Evolutionary conservation across 2,113 vertebrate species (phyloP).

Genomic region (Tapirus terrestris): DNA sequence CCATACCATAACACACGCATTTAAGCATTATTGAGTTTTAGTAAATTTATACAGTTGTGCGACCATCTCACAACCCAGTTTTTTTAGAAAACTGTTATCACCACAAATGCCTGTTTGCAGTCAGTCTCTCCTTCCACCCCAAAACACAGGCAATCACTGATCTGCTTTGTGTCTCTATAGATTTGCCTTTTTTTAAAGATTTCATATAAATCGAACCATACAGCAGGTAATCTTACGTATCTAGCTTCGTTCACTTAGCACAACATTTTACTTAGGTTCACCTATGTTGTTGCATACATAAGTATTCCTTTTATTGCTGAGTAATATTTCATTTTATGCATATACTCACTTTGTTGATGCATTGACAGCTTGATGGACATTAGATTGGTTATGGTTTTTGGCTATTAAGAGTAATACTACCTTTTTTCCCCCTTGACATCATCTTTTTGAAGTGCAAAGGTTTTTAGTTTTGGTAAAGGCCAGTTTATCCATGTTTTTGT

Average conservation of each 20-base stretch:
- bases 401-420: neutral
- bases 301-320: neutral
- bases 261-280: neutral
- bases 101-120: neutral
- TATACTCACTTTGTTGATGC: neutral
- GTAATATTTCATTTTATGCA: neutral
- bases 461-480: conserved; percentile 10
- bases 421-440: neutral
- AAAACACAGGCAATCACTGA: neutral
- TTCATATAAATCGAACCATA: neutral
- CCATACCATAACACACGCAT: neutral
- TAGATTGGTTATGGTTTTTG: neutral
- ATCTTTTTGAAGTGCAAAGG: neutral
- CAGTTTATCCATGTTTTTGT: neutral
- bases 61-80: neutral
- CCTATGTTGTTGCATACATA: neutral
- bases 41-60: neutral
- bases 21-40: neutral
- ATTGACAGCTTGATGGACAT: neutral
- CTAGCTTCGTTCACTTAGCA: neutral
- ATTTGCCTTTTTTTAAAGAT: neutral
- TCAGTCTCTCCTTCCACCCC: neutral
- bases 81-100: neutral
- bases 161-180: neutral
- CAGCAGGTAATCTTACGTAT: neutral